Base-by-base conservation (phyloP, 2,113 vertebrate species). In the Monopterus albus region DNA sequence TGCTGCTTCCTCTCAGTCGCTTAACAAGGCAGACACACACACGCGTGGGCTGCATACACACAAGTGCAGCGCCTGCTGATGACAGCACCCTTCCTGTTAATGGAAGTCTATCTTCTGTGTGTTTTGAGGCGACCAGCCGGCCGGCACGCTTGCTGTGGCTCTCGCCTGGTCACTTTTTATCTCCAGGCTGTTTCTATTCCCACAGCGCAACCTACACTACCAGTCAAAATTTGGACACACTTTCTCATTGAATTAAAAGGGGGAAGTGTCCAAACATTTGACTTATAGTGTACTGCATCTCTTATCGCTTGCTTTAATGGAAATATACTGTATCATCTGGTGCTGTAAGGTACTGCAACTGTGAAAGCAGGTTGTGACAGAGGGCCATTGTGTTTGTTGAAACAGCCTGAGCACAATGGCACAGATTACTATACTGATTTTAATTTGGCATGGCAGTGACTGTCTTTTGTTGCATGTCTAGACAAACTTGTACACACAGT, bases 311-410 rank as follows among this genome's bases (percentile, higher is more conserved):
- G 57, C 66, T 86, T 81, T 88, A 58, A 84, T 79, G n/a, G n/a
- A n/a, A n/a, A n/a, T n/a, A n/a, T n/a, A n/a, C n/a, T n/a, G n/a
- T n/a, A n/a, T n/a, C n/a, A n/a, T n/a, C n/a, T n/a, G n/a, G n/a
- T n/a, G n/a, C n/a, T n/a, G n/a, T n/a, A 46, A 67, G 59, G 51
- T 55, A 40, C 60, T 74, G 47, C 58, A 63, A 71, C 33, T 77
- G 72, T 67, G 86, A 75, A 87, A 89, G 75, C 68, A 70, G 85
- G 79, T 69, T 84, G 74, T 71, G 59, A 53, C 63, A 73, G 55
- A 56, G n/a, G 56, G 57, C 58, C 47, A 74, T 75, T 67, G 65
- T 73, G 46, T 59, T 49, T 47, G 58, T 70, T 15, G 38, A 35
- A 11, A 14, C 47, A 29, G 23, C 26, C 28, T 8, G 18, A 70